A percentile compares a stretch with the other conserved stretches of the same genome.
These are phyloP conservation scores for Protosalanx chinensis DNA, from an alignment of 2,797 vertebrate species.

Conservation along the genomic window DNA sequence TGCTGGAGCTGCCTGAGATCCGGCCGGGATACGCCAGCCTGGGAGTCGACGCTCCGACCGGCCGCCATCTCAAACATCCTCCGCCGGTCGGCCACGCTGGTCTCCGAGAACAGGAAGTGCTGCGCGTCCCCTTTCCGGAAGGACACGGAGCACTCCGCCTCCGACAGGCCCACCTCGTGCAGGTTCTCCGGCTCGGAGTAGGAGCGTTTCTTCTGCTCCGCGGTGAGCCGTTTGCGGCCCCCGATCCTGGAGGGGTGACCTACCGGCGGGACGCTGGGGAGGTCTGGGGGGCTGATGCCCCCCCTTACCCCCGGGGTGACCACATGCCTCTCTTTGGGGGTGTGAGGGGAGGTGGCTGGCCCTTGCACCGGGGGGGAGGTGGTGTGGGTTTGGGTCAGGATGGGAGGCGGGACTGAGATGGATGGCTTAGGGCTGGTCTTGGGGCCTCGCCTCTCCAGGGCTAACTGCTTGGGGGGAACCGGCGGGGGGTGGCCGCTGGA, in stretches of 20 bases:
- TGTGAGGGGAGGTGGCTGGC: constrained; percentile 72
- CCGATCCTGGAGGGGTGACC: constrained; percentile 77
- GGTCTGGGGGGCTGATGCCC: constrained; percentile 40
- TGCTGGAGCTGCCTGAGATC: constrained; percentile 90
- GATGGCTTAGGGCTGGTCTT: constrained; percentile 74
- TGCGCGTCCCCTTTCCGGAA: constrained; percentile 50
- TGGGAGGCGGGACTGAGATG: rapidly evolving
- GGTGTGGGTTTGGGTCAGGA: neutral
- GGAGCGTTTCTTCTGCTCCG: constrained; percentile 89
- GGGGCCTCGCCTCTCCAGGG: constrained; percentile 72
- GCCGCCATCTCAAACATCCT: constrained; percentile 84
- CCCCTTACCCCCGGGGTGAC: constrained; percentile 66
- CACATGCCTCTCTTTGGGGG: constrained; percentile 83
- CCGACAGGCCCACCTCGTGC: constrained; percentile 85
- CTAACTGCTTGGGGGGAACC: constrained; percentile 50
- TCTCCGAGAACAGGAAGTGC: constrained; percentile 61
- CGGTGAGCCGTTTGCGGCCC: constrained; percentile 80
- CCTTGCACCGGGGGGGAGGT: constrained; percentile 20
- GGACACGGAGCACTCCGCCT: constrained; percentile 59
- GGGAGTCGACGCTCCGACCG: constrained; percentile 45
- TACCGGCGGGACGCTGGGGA: constrained; percentile 60
- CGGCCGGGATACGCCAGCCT: constrained; percentile 64
- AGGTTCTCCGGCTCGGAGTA: constrained; percentile 95
- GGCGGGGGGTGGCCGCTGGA: constrained; percentile 53
- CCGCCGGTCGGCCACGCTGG: constrained; percentile 83